These are phyloP conservation scores for Anoplopoma fimbria DNA, from an alignment of 2,113 vertebrate species.

Conservation along the genomic window DNA sequence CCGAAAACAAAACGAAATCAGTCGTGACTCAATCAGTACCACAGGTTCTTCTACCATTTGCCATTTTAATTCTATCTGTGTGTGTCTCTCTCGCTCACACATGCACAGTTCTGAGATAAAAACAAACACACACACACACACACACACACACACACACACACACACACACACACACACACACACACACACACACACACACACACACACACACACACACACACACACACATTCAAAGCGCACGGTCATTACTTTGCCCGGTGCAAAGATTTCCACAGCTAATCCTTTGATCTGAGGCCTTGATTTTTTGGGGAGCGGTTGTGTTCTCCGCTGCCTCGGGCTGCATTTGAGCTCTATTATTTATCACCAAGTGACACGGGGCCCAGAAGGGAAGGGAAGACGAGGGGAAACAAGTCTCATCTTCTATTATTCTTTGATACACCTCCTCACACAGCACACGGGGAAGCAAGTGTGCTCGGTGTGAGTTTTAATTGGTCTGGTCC, in stretches of 20 bases:
- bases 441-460: no score
- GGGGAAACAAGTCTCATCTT: conserved; percentile 42
- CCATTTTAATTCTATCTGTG: not conserved
- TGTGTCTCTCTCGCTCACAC: not conserved
- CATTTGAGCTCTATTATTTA: conserved; percentile 73
- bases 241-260: conserved; percentile 41
- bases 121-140: conserved; percentile 21
- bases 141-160: conserved; percentile 8
- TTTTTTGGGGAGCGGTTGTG: conserved; percentile 48
- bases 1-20: conserved; percentile 11
- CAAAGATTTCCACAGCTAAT: conserved; percentile 54
- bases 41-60: conserved; percentile 8
- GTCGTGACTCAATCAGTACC: conserved; percentile 17
- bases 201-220: conserved; percentile 36
- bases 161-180: conserved; percentile 29
- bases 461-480: not conserved
- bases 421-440: conserved; percentile 43
- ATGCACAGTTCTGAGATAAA: not conserved
- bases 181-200: conserved; percentile 10
- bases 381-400: conserved; percentile 10
- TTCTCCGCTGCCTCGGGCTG: conserved; percentile 39
- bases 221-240: conserved; percentile 5
- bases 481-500: conserved; percentile 38
- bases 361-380: conserved; percentile 39
- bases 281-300: conserved; percentile 69